Evolutionary conservation across 2,797 vertebrate genomes (phyloP).

Genomic region (Phrynocephalus forsythii): DNA sequence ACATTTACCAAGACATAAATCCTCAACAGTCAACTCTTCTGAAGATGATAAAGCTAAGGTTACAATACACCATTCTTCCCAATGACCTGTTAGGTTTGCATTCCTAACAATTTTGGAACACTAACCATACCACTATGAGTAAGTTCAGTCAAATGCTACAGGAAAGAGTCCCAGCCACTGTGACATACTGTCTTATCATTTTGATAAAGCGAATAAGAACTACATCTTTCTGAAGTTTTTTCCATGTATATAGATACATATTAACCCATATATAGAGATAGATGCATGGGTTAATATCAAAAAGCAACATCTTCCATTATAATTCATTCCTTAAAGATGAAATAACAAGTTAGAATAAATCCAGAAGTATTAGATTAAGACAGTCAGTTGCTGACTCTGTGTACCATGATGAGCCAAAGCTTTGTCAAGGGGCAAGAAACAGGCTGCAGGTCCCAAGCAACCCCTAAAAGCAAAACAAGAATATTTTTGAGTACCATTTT

Average conservation of each 20-base stretch:
- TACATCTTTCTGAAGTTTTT: background rate
- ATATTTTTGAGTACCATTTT: background rate
- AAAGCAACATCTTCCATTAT: background rate
- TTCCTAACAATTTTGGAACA: background rate
- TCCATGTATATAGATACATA: background rate
- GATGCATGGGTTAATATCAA: background rate
- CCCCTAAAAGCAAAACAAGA: slow-evolving; percentile 24
- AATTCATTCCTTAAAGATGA: background rate
- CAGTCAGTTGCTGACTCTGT: slow-evolving; percentile 12
- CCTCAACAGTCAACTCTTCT: no score
- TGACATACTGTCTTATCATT: background rate
- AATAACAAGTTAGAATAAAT: background rate
- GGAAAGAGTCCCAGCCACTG: background rate
- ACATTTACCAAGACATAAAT: no score
- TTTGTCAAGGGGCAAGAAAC: slow-evolving; percentile 34
- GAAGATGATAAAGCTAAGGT: background rate
- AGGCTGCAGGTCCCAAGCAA: slow-evolving; percentile 17
- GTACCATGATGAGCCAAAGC: slow-evolving; percentile 19
- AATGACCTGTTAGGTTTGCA: background rate
- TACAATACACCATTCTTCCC: background rate
- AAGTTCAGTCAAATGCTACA: background rate
- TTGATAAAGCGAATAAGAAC: background rate
- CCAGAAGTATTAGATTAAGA: slow-evolving; percentile 14
- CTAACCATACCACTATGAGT: background rate
- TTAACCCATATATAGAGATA: background rate